Base-by-base conservation (phyloP, 2,797 vertebrate species). In the Clamator glandarius region DNA sequence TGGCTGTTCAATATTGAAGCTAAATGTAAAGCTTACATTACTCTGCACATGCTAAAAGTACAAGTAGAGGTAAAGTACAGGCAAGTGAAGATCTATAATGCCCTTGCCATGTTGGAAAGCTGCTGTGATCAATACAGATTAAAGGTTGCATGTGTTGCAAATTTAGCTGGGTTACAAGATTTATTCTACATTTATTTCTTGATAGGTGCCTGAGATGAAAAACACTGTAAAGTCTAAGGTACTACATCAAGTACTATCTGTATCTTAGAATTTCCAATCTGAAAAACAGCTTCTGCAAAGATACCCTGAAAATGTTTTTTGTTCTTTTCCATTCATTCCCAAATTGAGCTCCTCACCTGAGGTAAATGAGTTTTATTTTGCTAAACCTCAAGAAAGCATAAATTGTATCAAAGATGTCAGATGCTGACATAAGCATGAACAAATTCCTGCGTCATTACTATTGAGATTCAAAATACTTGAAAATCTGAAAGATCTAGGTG, bases 111-210 rank as follows among this genome's bases (percentile, higher is more conserved):
- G 58, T 80, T 63, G 35, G 61, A 93, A 89, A 36, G 46, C 29
- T 68, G 64, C 75, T 86, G 59, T 89, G 94, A 98, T 97, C 97
- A 96, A 97, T 97, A 98, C 95, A 97, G 97, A 98, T 80, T 94
- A 95, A 97, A 98, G 95, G 95, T 87, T 96, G 64, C 36, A 62
- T 48, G 15, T 88, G 93, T 95, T 90, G 91, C 90, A 92, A 95
- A 96, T 66, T 93, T 95, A 95, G 97, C 97, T 98, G 96, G 91
- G 94, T 97, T 97, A 87, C 94, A 97, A 97, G 95, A 95, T 97
- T 80, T 97, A 96, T 97, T 97, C 95, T 97, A 96, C 87, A 91
- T 97, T 96, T 98, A 96, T 75, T 91, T 96, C 97, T 97, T 96
- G 96, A 87, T 92, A 94, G 89, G 24, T 23, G 48, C 91, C 88